A percentile compares a stretch with the other conserved stretches of the same genome.
phyloP scores from a whole-genome alignment of 2,888 invertebrate genomes.

The Norana najaformis region DNA sequence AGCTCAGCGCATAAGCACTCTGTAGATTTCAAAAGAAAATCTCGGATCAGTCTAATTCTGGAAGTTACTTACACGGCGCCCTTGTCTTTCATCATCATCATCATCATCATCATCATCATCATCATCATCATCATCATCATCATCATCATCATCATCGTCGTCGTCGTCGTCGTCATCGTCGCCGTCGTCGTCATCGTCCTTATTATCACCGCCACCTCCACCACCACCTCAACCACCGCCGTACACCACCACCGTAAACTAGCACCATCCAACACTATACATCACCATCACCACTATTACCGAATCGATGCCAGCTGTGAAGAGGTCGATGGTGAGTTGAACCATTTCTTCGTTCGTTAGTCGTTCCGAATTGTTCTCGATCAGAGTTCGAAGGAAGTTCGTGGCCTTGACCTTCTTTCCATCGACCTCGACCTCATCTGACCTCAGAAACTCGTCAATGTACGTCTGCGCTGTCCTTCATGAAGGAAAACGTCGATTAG shows the following conservation, averaged over 20 bases:
- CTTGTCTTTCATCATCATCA: too few relatives aligned
- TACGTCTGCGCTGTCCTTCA: neutral
- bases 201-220: too few relatives aligned
- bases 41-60: too few relatives aligned
- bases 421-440: neutral
- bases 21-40: conserved; percentile 32
- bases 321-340: conserved; percentile 40
- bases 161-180: too few relatives aligned
- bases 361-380: conserved; percentile 20
- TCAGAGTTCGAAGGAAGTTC: conserved; percentile 39
- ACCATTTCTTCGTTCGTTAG: conserved; percentile 35
- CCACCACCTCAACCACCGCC: too few relatives aligned
- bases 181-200: too few relatives aligned
- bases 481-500: neutral
- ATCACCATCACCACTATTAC: conserved; percentile 28
- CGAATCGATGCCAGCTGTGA: conserved; percentile 46
- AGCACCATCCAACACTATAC: neutral
- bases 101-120: too few relatives aligned
- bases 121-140: too few relatives aligned
- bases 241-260: neutral
- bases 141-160: too few relatives aligned
- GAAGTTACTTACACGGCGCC: too few relatives aligned
- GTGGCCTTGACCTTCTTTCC: conserved; percentile 2
- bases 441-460: neutral
- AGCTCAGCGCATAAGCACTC: conserved; percentile 51